Percentiles rank a stretch among this genome's conserved stretches.
Conservation (phyloP, 2,888 invertebrate genomes). For the Chydorus sphaericus region DNA sequence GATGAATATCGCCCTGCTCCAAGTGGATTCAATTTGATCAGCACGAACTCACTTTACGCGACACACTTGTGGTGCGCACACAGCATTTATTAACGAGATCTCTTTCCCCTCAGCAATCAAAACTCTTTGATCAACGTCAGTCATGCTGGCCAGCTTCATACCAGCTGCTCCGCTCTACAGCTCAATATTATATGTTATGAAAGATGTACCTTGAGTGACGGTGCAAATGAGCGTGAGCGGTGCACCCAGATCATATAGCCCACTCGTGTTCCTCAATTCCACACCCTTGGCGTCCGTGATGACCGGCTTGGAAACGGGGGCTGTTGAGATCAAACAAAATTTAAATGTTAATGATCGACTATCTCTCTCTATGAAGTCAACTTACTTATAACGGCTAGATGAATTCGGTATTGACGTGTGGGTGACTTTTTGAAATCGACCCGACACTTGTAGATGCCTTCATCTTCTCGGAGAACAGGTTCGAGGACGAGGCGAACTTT, state of each 20-base stretch:
- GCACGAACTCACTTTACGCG: too few relatives aligned
- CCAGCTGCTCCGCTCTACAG: too few relatives aligned
- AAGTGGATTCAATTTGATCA: too few relatives aligned
- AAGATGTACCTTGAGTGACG: constrained; percentile 11
- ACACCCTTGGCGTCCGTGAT: constrained; percentile 4
- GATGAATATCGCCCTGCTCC: too few relatives aligned
- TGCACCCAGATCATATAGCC: constrained; percentile 4
- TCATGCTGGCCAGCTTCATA: too few relatives aligned
- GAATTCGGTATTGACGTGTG: constrained; percentile 9
- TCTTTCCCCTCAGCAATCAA: too few relatives aligned
- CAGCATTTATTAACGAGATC: too few relatives aligned
- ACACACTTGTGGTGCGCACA: too few relatives aligned
- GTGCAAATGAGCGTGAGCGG: constrained; percentile 7
- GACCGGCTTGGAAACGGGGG: constrained; percentile 7
- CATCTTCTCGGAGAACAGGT: constrained; percentile 7
- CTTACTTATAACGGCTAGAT: constrained; percentile 12
- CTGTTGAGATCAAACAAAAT: background rate
- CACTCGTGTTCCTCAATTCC: constrained; percentile 6
- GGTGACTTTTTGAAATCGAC: constrained; percentile 15
- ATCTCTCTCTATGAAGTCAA: background rate
- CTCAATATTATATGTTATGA: too few relatives aligned
- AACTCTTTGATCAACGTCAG: too few relatives aligned
- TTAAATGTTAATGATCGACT: too few relatives aligned
- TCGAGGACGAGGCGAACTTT: constrained; percentile 9
- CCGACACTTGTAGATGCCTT: constrained; percentile 12